Evolutionary conservation across 2,113 vertebrate species (phyloP).

Genomic region (Hemibagrus wyckioides): DNA sequence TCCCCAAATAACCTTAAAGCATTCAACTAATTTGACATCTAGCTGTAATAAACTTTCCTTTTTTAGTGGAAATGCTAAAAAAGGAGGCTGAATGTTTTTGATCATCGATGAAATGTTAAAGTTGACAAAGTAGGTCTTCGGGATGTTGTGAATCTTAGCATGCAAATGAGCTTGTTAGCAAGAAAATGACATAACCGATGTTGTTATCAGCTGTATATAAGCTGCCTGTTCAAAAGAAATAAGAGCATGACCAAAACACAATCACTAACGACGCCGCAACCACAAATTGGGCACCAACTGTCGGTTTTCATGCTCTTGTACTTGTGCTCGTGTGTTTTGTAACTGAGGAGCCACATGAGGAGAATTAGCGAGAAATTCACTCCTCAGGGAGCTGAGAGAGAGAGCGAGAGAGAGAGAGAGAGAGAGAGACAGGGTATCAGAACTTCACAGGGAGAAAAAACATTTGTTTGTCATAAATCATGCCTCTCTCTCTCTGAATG

Average conservation of each 20-base stretch:
- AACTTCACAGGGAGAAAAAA: not conserved
- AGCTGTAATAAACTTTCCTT: not conserved
- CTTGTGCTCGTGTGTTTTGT: not conserved
- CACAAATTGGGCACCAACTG: not conserved
- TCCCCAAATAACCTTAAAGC: not conserved
- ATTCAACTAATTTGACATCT: not conserved
- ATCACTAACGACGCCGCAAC: not conserved
- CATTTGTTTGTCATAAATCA: conserved; percentile 34
- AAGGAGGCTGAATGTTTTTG: not conserved
- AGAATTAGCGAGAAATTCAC: not conserved
- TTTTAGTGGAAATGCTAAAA: not conserved
- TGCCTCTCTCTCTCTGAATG: conserved; percentile 6
- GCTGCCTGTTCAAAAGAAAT: not conserved
- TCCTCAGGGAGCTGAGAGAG: not conserved
- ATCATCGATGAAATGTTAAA: not conserved
- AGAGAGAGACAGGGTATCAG: not conserved
- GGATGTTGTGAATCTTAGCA: not conserved
- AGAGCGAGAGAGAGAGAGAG: conserved; percentile 12
- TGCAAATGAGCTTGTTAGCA: not conserved
- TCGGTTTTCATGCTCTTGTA: not conserved
- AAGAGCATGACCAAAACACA: not conserved
- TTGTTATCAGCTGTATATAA: not conserved
- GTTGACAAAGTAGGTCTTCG: not conserved
- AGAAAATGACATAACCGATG: not conserved
- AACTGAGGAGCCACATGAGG: not conserved